A percentile compares a stretch with the other conserved stretches of the same genome.
Evolutionary conservation across 2,113 vertebrate species (phyloP).

Genomic region (Phrynosoma platyrhinos): DNA sequence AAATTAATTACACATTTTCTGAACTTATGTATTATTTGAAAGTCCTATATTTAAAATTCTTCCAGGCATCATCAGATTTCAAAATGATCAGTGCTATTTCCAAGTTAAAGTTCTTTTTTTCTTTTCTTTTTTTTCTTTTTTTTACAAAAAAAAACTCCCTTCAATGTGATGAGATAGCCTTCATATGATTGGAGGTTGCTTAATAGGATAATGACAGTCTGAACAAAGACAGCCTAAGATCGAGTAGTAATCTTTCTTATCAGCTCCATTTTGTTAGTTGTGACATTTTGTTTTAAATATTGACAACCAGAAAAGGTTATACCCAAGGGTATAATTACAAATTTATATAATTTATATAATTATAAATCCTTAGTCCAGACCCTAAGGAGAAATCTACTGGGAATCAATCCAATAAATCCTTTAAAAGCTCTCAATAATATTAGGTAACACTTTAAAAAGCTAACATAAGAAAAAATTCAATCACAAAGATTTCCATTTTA

Average conservation of each 20-base stretch:
- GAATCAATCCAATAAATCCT: slow-evolving; percentile 21
- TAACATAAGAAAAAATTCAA: slow-evolving; percentile 1
- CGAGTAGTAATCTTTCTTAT: slow-evolving; percentile 17
- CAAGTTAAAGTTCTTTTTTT: background rate
- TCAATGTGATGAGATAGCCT: background rate
- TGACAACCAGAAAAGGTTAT: slow-evolving; percentile 17
- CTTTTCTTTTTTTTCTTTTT: too few relatives aligned
- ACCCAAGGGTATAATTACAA: slow-evolving; percentile 24
- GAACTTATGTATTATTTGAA: background rate
- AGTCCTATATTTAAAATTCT: background rate
- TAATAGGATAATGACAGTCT: background rate
- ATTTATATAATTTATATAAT: too few relatives aligned
- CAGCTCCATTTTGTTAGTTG: slow-evolving; percentile 8
- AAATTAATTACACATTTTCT: too few relatives aligned
- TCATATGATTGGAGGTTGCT: background rate
- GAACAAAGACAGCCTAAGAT: slow-evolving; percentile 4
- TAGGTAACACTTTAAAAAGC: slow-evolving; percentile 13
- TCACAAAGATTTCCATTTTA: slow-evolving; percentile 26
- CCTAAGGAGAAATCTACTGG: slow-evolving; percentile 8
- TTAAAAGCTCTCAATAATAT: slow-evolving; percentile 33
- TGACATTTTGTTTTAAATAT: slow-evolving; percentile 16
- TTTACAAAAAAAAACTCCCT: background rate
- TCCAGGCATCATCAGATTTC: background rate
- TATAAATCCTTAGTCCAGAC: too few relatives aligned
- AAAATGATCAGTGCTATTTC: background rate